These are phyloP conservation scores for Ophion slaviceki DNA, from an alignment of 2,888 invertebrate species.

Conservation along the genomic window DNA sequence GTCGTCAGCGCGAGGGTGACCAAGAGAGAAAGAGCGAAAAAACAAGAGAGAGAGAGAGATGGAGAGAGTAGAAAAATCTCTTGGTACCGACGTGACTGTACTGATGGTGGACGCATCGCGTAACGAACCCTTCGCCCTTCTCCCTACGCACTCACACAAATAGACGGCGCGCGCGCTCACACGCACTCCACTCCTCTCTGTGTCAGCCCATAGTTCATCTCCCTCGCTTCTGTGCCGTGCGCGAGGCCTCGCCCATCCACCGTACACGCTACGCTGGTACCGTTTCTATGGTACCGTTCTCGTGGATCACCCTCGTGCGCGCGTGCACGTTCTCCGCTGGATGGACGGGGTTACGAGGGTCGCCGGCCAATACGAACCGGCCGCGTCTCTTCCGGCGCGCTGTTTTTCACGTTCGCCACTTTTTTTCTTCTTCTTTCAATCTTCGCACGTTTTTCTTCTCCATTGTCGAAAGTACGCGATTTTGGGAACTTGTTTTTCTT, in stretches of 20 bases:
- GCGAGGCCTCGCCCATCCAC: slow-evolving; percentile 62
- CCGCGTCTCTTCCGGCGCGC: background rate
- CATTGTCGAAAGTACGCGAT: background rate
- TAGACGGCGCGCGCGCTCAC: slow-evolving; percentile 28
- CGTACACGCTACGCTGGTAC: slow-evolving; percentile 74
- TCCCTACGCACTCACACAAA: slow-evolving; percentile 2
- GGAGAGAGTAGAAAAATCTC: slow-evolving; percentile 53
- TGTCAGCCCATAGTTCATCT: slow-evolving; percentile 6
- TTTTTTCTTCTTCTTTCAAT: background rate
- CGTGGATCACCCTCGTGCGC: slow-evolving; percentile 77
- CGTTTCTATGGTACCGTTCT: slow-evolving; percentile 83
- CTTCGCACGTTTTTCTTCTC: background rate
- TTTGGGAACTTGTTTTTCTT: background rate
- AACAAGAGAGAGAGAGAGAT: slow-evolving; percentile 22
- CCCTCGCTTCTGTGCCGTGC: background rate
- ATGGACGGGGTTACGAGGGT: slow-evolving; percentile 10
- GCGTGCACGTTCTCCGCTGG: slow-evolving; percentile 54
- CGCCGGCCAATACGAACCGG: background rate
- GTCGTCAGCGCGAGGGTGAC: slow-evolving; percentile 33
- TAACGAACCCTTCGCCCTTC: slow-evolving; percentile 60
- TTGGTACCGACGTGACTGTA: slow-evolving; percentile 57
- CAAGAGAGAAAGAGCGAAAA: slow-evolving; percentile 14
- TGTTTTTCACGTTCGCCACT: slow-evolving; percentile 1
- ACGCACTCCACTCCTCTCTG: slow-evolving; percentile 7
- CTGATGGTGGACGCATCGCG: slow-evolving; percentile 55